Conservation (phyloP, 2,888 invertebrate genomes). For the Cheilosia impressa region DNA sequence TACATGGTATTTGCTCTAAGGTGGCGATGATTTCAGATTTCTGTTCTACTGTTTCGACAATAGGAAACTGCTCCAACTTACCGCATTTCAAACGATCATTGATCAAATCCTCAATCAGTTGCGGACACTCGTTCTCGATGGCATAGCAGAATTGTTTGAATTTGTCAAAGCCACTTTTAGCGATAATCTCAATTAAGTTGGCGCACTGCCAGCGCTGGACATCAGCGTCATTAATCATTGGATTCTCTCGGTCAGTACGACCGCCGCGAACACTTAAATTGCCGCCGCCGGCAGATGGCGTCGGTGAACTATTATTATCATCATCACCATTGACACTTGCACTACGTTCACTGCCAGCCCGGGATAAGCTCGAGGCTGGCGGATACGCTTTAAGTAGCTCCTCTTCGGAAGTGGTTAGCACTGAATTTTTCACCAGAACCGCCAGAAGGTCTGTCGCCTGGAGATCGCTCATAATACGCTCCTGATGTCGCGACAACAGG, state of each 20-base stretch:
- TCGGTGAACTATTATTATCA: constrained; percentile 81
- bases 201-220: constrained; percentile 84
- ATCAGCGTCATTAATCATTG: constrained; percentile 80
- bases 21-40: constrained; percentile 18
- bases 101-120: constrained; percentile 86
- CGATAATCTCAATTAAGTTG: constrained; percentile 86
- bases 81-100: constrained; percentile 85
- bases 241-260: constrained; percentile 54
- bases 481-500: constrained; percentile 86
- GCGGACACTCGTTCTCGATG: constrained; percentile 87
- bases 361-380: constrained; percentile 76
- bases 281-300: constrained; percentile 79
- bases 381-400: constrained; percentile 80
- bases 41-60: constrained; percentile 13
- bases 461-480: constrained; percentile 86
- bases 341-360: constrained; percentile 79
- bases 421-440: constrained; percentile 87
- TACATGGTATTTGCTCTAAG: constrained; percentile 37
- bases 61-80: constrained; percentile 77
- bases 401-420: constrained; percentile 86
- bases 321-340: constrained; percentile 81
- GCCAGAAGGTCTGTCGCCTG: constrained; percentile 87
- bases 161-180: constrained; percentile 86
- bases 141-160: constrained; percentile 87
- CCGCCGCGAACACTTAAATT: constrained; percentile 49